phyloP scores from a whole-genome alignment of 1,140 invertebrate species.

The Euura lappo region DNA sequence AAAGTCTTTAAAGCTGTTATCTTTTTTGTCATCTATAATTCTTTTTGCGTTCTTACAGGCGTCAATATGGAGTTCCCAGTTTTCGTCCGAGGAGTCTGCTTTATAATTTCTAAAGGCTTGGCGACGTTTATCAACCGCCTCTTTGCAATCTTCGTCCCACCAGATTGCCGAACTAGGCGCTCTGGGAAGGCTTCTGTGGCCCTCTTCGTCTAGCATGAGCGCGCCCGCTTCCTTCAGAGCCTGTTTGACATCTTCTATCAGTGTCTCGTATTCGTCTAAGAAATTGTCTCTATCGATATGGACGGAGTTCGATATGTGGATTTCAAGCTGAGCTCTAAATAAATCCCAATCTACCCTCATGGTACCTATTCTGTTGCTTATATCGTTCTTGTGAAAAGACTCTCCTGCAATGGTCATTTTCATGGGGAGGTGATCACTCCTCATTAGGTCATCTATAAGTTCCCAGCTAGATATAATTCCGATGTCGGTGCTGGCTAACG shows the following conservation, averaged over 20 bases:
- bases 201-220: background rate
- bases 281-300: background rate
- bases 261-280: background rate
- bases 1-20: background rate
- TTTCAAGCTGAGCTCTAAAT: background rate
- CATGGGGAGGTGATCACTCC: background rate
- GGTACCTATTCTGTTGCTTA: background rate
- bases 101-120: background rate
- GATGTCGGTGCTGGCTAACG: background rate
- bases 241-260: background rate
- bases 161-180: background rate
- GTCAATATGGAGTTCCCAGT: background rate
- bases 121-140: background rate
- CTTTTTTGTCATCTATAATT: background rate
- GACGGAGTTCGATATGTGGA: background rate
- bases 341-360: background rate
- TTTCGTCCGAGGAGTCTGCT: background rate
- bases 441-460: background rate
- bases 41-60: background rate
- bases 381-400: background rate
- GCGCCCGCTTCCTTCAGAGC: background rate
- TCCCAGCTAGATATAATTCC: background rate
- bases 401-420: background rate
- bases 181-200: background rate
- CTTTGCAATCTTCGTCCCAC: conserved; percentile 3